Evolutionary conservation across 2,797 vertebrate species (phyloP).

Genomic region (Acrossocheilus fasciatus): DNA sequence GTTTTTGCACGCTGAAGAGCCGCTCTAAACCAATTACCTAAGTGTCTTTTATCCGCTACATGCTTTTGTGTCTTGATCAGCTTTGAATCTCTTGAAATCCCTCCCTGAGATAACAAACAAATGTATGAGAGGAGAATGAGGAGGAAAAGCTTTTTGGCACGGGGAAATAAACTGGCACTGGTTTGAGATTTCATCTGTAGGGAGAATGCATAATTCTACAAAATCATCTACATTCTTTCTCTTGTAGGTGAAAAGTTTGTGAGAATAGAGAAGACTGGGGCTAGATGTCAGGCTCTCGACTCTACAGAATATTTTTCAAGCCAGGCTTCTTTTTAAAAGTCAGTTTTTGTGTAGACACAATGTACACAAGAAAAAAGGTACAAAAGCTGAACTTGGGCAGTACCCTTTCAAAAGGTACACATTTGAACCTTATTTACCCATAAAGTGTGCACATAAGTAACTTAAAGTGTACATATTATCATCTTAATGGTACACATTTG

Average conservation of each 20-base stretch:
- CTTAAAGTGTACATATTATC: not conserved
- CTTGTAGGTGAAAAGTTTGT: not conserved
- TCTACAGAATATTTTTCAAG: too few relatives aligned
- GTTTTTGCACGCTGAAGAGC: constrained; percentile 77
- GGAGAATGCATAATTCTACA: not conserved
- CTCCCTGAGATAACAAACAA: constrained; percentile 89
- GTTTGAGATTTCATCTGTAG: not conserved
- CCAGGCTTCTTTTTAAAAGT: too few relatives aligned
- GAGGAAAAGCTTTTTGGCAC: constrained; percentile 66
- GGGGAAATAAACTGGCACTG: constrained; percentile 14
- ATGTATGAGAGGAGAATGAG: constrained; percentile 73
- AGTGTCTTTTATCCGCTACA: constrained; percentile 85
- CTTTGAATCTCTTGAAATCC: constrained; percentile 89
- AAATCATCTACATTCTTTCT: not conserved
- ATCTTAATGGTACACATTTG: not conserved
- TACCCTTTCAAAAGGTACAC: not conserved
- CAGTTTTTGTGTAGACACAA: not conserved
- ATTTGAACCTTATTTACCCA: not conserved
- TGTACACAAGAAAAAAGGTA: not conserved
- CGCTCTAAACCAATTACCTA: constrained; percentile 86
- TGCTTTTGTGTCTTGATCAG: constrained; percentile 90
- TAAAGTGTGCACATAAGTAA: not conserved
- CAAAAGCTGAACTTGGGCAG: not conserved
- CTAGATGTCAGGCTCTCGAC: not conserved
- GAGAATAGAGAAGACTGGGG: not conserved